These are phyloP conservation scores for Penaeus chinensis DNA, from an alignment of 1,140 invertebrate species.

Conservation along the genomic window DNA sequence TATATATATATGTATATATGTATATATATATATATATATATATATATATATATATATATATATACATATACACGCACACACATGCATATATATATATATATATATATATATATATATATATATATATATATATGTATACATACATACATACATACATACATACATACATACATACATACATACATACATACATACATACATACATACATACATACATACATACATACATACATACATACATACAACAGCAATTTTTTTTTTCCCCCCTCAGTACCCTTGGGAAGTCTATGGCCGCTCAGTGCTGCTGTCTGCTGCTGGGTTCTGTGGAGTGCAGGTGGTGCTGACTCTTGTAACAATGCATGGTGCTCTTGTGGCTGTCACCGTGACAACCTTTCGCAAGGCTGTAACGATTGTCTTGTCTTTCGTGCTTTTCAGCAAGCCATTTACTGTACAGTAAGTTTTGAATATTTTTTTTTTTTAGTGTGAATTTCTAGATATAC, in stretches of 20 bases:
- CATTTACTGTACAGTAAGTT: conserved; percentile 92
- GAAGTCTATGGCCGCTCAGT: conserved; percentile 88
- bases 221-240: too few species aligned
- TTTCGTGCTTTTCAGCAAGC: conserved; percentile 93
- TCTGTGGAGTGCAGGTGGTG: conserved; percentile 92
- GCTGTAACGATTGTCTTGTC: conserved; percentile 92
- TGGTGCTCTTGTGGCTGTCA: conserved; percentile 91
- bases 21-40: too few species aligned
- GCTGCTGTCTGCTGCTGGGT: conserved; percentile 88
- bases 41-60: too few species aligned
- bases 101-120: neutral
- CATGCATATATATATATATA: neutral
- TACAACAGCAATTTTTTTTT: conserved; percentile 16
- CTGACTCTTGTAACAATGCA: conserved; percentile 86
- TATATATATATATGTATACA: neutral
- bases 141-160: neutral
- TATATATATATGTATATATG: too few species aligned
- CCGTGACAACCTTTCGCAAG: conserved; percentile 83
- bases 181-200: too few species aligned
- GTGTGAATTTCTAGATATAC: conserved; percentile 42
- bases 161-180: neutral
- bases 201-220: too few species aligned
- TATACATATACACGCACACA: neutral
- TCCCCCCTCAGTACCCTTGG: conserved; percentile 73
- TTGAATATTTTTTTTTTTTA: conserved; percentile 41